Conservation (phyloP, 2,113 vertebrate genomes). For the Vulpes vulpes region DNA sequence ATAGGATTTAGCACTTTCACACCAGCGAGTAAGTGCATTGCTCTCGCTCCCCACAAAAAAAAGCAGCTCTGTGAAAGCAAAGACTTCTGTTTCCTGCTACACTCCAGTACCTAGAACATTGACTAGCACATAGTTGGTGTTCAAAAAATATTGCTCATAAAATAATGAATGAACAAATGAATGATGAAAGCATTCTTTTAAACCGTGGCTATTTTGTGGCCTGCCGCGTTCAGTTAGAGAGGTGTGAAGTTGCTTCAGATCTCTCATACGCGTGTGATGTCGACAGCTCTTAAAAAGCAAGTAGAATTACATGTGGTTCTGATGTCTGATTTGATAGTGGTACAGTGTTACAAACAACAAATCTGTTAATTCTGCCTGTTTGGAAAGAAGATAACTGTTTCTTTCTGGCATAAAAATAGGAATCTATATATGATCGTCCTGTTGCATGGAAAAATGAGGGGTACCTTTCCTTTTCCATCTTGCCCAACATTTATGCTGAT, state of each 20-base stretch:
- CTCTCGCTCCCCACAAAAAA: fast-evolving
- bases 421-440: not conserved
- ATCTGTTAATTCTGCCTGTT: not conserved
- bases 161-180: not conserved
- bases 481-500: not conserved
- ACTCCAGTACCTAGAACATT: not conserved
- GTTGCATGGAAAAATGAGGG: not conserved
- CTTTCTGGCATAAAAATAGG: not conserved
- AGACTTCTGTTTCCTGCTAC: not conserved
- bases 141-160: not conserved
- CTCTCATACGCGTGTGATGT: not conserved
- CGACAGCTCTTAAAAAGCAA: not conserved
- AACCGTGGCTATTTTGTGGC: not conserved
- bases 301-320: not conserved
- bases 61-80: not conserved
- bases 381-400: not conserved
- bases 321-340: not conserved
- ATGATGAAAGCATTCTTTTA: not conserved
- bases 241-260: not conserved
- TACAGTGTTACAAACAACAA: not conserved
- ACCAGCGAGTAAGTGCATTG: not conserved
- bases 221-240: not conserved
- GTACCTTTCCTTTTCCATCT: not conserved
- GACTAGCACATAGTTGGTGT: not conserved
- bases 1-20: not conserved